Evolutionary conservation across 1,140 invertebrate species (phyloP), one percentile per base, ranked within the genome.

Genomic region (Drosophila pachea): DNA sequence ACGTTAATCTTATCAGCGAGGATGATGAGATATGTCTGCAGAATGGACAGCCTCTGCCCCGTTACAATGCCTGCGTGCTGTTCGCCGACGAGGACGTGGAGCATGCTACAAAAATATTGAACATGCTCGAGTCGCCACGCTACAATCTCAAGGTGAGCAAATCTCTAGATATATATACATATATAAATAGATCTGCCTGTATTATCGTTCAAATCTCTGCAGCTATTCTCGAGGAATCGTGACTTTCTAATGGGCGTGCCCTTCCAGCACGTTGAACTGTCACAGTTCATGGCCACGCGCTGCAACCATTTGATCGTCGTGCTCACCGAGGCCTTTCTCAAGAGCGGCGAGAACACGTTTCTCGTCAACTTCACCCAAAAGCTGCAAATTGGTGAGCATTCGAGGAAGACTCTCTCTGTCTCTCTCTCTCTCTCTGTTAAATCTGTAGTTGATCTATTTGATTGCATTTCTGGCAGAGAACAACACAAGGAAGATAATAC

Each of bases 301-400:
- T 96, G 95, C 74, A 92, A 93, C 33, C 91, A 93, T 70, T 89
- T 96, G 36, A 93, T 96, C 35, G 92, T 94, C 1, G 92, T 96
- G 53, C 88, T 95, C 45, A 94, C 94, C 2, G 91, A 94, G 1
- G 92, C 91, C 64, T 95, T 96, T 89, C 86, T 95, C 3, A 87
- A 92, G 68, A 94, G 93, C 78, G 89, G 92, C 8, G 93, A 92
- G 31, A 94, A 95, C 69, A 91, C 91, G 59, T 96, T 94, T 89
- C 92, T 94, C 68, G 90, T 94, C 1, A 93, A 93, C 63, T 94
- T 93, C 84, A 94, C 94, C 29, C 94, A 95, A 87, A 93, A 94
- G 6, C 88, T 94, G 66, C 92, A 93, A 74, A 94, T 96, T 60
- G 76, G 88, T 89, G 22, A 76, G 73, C 69, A 0, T 22, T 11